Conservation (phyloP, 92 coral and sea anemone genomes). For the Epizoanthus illoricatus region DNA sequence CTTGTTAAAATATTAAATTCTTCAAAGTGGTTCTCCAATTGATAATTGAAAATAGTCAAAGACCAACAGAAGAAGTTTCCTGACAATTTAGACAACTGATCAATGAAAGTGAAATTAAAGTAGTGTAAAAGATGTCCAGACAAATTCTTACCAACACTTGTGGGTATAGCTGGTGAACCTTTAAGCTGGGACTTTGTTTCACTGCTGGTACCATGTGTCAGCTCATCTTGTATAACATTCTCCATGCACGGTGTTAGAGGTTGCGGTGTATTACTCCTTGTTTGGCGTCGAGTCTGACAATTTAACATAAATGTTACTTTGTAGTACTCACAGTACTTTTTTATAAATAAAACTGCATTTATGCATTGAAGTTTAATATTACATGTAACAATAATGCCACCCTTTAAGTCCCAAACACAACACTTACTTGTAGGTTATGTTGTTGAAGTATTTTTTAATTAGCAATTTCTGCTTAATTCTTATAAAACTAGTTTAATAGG, state of each 20-base stretch:
- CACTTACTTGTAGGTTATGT: too few relatives aligned
- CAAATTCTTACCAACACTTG: conserved; percentile 45
- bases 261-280: conserved; percentile 76
- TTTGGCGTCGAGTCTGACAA: conserved; percentile 85
- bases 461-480: too few relatives aligned
- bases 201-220: conserved; percentile 45
- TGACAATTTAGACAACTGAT: not conserved
- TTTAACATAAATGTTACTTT: not conserved
- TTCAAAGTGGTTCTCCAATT: not conserved
- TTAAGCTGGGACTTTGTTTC: conserved; percentile 59
- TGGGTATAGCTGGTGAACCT: conserved; percentile 55
- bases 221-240: conserved; percentile 78
- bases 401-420: too few relatives aligned
- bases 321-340: too few relatives aligned
- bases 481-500: too few relatives aligned
- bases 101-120: not conserved
- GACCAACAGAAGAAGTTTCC: not conserved
- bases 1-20: not conserved
- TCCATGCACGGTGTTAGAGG: conserved; percentile 89
- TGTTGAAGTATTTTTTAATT: too few relatives aligned
- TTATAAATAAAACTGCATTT: not conserved
- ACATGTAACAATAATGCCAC: too few relatives aligned
- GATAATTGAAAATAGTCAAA: not conserved
- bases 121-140: not conserved
- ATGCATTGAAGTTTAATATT: too few relatives aligned